Evolutionary conservation across 2,113 vertebrate species (phyloP).

Genomic region (Procavia capensis): DNA sequence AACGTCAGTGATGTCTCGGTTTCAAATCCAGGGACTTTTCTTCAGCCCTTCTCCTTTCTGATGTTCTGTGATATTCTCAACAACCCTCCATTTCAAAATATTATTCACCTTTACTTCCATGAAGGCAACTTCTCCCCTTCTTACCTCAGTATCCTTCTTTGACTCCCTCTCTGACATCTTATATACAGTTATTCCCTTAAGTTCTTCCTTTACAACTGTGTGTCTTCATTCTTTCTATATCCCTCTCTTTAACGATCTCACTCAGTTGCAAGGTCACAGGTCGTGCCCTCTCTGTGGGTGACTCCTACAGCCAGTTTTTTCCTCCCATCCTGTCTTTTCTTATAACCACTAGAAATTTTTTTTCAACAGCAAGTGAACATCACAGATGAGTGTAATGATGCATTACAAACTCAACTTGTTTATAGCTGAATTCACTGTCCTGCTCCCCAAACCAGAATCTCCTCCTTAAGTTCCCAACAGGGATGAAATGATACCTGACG

Average conservation of each 20-base stretch:
- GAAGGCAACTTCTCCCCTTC: slow-evolving; percentile 20
- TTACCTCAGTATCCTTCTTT: neutral
- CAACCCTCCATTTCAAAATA: slow-evolving; percentile 39
- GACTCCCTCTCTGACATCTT: neutral
- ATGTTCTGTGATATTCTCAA: slow-evolving; percentile 51
- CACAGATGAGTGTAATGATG: neutral
- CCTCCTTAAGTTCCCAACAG: neutral
- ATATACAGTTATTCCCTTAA: neutral
- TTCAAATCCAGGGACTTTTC: slow-evolving; percentile 1
- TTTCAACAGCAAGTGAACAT: neutral
- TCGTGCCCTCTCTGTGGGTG: neutral
- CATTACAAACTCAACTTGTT: neutral
- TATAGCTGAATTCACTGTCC: neutral
- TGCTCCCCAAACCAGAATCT: neutral
- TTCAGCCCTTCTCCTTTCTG: neutral
- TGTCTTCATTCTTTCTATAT: neutral
- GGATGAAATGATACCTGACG: neutral
- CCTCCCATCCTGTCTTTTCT: neutral
- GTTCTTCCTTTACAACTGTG: neutral
- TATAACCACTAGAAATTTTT: neutral
- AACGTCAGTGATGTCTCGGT: neutral
- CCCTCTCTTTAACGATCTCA: neutral
- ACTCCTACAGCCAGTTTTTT: neutral
- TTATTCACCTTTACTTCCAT: slow-evolving; percentile 3
- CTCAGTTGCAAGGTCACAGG: neutral